Percentiles rank a stretch among this genome's conserved stretches.
phyloP scores from a whole-genome alignment of 1,140 invertebrate genomes.

The Drosophila mojavensis region DNA sequence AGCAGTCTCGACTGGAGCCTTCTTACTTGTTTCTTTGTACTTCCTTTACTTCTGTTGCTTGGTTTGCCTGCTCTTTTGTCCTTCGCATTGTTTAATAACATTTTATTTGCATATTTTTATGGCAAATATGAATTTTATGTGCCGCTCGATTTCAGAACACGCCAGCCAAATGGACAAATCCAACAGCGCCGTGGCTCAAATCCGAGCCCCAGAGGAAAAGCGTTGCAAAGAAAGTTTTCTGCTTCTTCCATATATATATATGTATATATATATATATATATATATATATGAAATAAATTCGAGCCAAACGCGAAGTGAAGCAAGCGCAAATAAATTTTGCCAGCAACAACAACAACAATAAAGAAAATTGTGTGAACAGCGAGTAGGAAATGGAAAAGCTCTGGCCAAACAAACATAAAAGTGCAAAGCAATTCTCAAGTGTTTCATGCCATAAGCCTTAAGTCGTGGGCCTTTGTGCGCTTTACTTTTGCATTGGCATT shows the following conservation, averaged over 20 bases:
- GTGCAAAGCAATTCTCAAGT: constrained; percentile 79
- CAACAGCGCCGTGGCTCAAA: constrained; percentile 9
- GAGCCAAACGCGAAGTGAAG: constrained; percentile 37
- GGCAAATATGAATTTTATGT: constrained; percentile 66
- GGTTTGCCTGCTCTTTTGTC: constrained; percentile 47
- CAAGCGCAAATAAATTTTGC: constrained; percentile 51
- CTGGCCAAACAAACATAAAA: constrained; percentile 54
- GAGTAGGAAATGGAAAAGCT: constrained; percentile 13
- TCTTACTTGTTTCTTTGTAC: constrained; percentile 34
- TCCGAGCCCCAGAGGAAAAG: constrained; percentile 33
- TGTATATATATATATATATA: not conserved
- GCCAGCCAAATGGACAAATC: constrained; percentile 41
- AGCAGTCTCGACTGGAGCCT: too few relatives aligned
- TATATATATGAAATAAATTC: constrained; percentile 19
- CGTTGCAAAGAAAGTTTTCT: constrained; percentile 22
- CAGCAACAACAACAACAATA: not conserved
- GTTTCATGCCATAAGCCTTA: constrained; percentile 74
- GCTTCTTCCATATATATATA: not conserved
- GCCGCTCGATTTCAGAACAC: constrained; percentile 67
- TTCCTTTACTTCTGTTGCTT: constrained; percentile 37
- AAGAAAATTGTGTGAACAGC: constrained; percentile 20
- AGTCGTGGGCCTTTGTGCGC: constrained; percentile 54
- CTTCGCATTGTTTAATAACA: constrained; percentile 77
- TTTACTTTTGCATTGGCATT: constrained; percentile 20
- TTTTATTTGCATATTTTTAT: constrained; percentile 80